phyloP scores from a whole-genome alignment of 2,888 invertebrate genomes.

The Ophion obscuratus region DNA sequence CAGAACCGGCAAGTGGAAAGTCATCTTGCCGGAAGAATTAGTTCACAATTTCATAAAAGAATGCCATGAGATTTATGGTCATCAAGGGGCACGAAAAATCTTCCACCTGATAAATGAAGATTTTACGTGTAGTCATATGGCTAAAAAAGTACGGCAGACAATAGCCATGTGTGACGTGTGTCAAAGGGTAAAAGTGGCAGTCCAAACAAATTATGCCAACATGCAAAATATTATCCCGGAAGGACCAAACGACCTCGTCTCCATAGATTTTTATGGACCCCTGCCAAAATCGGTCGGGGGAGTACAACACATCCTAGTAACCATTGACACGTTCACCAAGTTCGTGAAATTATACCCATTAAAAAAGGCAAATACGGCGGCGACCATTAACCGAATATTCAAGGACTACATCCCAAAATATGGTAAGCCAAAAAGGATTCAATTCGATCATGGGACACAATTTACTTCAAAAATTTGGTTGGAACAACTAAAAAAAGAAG shows the following conservation, averaged over 20 bases:
- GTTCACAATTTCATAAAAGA: not conserved
- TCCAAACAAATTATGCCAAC: not conserved
- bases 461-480: constrained; percentile 8
- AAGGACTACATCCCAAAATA: no score
- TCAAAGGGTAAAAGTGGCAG: not conserved
- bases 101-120: not conserved
- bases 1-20: not conserved
- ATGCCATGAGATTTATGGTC: not conserved
- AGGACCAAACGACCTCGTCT: constrained; percentile 5
- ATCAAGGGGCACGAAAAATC: not conserved
- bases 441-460: constrained; percentile 14
- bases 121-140: not conserved
- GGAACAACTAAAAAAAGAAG: not conserved
- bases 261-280: constrained; percentile 22
- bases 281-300: not conserved
- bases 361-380: not conserved
- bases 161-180: not conserved
- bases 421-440: no score
- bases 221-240: not conserved
- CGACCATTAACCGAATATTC: not conserved
- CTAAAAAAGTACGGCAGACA: not conserved
- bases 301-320: constrained; percentile 1
- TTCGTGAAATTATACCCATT: constrained; percentile 5
- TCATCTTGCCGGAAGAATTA: not conserved
- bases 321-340: constrained; percentile 25